Conservation (phyloP, 1,140 invertebrate genomes). For the Centruroides vittatus region DNA sequence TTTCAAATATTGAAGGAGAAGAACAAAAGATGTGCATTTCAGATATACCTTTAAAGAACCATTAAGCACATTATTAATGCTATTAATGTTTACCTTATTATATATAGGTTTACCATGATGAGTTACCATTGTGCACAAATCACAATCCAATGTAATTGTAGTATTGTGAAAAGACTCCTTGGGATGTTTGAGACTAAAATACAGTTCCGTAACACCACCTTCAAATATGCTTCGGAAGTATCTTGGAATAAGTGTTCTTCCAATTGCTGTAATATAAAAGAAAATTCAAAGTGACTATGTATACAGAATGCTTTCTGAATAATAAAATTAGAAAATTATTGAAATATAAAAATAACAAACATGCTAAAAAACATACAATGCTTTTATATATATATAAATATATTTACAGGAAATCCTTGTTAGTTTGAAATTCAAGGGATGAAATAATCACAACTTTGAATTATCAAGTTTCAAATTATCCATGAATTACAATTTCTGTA, state of each 20-base stretch:
- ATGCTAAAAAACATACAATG: too few species aligned
- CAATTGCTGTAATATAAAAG: slow-evolving; percentile 62
- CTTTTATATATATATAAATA: too few species aligned
- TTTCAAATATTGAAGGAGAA: too few species aligned
- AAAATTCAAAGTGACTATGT: not conserved
- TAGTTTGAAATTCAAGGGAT: too few species aligned
- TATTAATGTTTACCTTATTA: slow-evolving; percentile 13
- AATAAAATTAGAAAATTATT: not conserved
- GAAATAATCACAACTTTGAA: too few species aligned
- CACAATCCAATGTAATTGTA: slow-evolving; percentile 93
- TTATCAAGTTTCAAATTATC: too few species aligned
- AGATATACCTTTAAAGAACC: too few species aligned
- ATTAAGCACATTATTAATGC: not conserved
- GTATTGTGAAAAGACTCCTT: slow-evolving; percentile 98
- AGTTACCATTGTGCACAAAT: slow-evolving; percentile 91
- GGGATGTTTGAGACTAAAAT: slow-evolving; percentile 90
- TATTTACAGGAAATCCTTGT: too few species aligned
- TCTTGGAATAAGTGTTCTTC: slow-evolving; percentile 90
- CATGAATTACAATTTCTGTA: too few species aligned
- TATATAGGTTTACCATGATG: slow-evolving; percentile 77
- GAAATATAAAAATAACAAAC: not conserved
- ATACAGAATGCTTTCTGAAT: not conserved
- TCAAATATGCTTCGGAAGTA: slow-evolving; percentile 99
- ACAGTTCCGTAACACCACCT: slow-evolving; percentile 94
- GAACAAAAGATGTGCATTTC: too few species aligned